Percentiles rank a stretch among this genome's conserved stretches.
These are phyloP conservation scores for Cariama cristata DNA, from an alignment of 2,113 vertebrate genomes.

Conservation along the genomic window DNA sequence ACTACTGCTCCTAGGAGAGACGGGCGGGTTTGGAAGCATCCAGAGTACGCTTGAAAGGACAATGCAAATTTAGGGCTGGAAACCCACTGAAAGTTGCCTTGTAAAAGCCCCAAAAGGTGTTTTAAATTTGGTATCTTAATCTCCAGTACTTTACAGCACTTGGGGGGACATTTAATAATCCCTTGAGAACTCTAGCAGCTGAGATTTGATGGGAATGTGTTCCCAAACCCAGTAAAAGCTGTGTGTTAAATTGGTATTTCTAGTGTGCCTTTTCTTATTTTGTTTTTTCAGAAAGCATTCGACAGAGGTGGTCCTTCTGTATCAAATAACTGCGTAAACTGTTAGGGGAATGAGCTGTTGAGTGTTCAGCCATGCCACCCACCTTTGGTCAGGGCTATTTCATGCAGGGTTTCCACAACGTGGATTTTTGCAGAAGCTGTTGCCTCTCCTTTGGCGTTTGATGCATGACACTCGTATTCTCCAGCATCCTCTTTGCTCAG, in stretches of 20 bases:
- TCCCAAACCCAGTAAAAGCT: not conserved
- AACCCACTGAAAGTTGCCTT: not conserved
- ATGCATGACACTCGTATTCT: conserved; percentile 90
- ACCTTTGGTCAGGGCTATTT: conserved; percentile 85
- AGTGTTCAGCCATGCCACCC: not conserved
- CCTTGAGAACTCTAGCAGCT: not conserved
- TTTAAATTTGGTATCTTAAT: not conserved
- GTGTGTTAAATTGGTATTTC: not conserved
- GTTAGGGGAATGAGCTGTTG: not conserved
- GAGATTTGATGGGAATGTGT: not conserved
- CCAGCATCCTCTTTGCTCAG: conserved; percentile 88
- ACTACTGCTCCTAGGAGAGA: not conserved
- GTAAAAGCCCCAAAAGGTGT: not conserved
- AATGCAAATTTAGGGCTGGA: not conserved
- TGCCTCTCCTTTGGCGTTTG: conserved; percentile 86
- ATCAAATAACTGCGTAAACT: not conserved
- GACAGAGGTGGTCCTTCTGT: not conserved
- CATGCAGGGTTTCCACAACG: conserved; percentile 81
- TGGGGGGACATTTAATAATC: not conserved
- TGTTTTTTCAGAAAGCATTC: not conserved
- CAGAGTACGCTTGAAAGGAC: not conserved
- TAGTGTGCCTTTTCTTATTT: not conserved
- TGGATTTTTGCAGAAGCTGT: conserved; percentile 86
- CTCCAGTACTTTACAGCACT: not conserved
- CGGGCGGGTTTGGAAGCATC: not conserved